Conservation (phyloP, 2,113 vertebrate species). For the Glareola pratincola region DNA sequence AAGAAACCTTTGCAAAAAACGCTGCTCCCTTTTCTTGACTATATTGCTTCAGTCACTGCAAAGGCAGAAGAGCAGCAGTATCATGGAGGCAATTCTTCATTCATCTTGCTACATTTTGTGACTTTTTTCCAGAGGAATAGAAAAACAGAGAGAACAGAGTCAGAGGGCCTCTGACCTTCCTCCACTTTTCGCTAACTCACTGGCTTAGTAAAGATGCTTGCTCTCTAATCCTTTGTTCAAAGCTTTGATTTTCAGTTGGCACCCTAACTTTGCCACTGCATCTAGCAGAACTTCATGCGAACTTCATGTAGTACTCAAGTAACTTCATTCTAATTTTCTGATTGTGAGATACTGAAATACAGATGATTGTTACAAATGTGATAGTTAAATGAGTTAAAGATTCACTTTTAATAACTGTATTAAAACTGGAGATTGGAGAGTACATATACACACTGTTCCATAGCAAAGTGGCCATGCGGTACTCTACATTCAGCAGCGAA, state of each 20-base stretch:
- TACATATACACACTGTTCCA: rapidly evolving
- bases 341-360: neutral
- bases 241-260: neutral
- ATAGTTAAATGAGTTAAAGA: neutral
- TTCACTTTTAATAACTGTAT: neutral
- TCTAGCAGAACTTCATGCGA: neutral
- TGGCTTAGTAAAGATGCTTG: neutral
- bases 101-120: neutral
- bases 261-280: neutral
- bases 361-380: neutral
- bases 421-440: neutral
- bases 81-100: neutral
- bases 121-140: neutral
- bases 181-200: neutral
- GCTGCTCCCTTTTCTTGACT: neutral
- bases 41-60: neutral
- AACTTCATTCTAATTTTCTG: neutral
- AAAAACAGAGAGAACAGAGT: neutral
- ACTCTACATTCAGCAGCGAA: rapidly evolving
- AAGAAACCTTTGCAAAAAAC: neutral
- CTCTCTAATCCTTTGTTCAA: neutral
- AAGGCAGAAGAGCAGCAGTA: neutral
- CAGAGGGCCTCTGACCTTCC: neutral
- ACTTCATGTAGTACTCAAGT: neutral
- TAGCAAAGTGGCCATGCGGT: neutral